Conservation (phyloP, 2,888 invertebrate genomes). For the Clusia tigrina region DNA sequence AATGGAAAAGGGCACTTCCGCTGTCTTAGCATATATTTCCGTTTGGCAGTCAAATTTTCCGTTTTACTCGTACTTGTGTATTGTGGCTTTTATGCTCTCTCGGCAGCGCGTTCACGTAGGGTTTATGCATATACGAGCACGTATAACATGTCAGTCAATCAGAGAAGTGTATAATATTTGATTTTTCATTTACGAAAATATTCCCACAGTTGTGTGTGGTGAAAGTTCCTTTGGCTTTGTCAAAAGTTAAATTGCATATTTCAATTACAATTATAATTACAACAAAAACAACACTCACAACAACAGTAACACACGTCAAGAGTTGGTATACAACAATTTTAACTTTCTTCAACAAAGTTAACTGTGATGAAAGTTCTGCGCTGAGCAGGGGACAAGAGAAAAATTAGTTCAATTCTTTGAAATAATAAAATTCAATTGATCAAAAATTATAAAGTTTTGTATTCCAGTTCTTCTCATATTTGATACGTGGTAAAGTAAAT, state of each 20-base stretch:
- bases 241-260: conserved; percentile 44
- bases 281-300: conserved; percentile 3
- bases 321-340: too few species aligned
- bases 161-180: not conserved
- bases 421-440: too few species aligned
- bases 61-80: not conserved
- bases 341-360: too few species aligned
- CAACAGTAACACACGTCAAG: not conserved
- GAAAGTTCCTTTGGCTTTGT: conserved; percentile 8
- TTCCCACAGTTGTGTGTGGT: not conserved
- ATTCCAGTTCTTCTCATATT: too few species aligned
- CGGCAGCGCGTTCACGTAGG: too few species aligned
- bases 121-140: not conserved
- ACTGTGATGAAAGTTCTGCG: too few species aligned
- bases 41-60: conserved; percentile 2
- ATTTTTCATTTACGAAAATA: not conserved
- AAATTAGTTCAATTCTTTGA: too few species aligned
- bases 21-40: not conserved
- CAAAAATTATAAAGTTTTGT: too few species aligned
- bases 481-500: too few species aligned
- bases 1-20: not conserved
- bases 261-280: conserved; percentile 14
- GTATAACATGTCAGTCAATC: not conserved
- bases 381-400: too few species aligned
- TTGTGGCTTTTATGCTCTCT: not conserved